Evolutionary conservation across 2,888 invertebrate species (phyloP).

Genomic region (Tetheella fluctuosa): DNA sequence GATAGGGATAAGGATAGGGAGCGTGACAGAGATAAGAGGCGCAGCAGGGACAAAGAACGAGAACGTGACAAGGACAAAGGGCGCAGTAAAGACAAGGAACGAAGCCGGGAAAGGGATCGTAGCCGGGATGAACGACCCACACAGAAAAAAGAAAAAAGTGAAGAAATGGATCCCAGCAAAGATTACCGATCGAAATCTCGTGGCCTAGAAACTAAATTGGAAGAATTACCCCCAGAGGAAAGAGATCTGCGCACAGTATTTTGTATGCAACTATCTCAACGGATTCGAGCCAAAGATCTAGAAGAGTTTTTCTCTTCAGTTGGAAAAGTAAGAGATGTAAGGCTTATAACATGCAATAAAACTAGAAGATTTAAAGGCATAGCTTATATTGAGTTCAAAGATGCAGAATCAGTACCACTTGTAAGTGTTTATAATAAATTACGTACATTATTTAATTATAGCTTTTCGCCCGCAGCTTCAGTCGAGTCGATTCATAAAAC

Average conservation of each 20-base stretch:
- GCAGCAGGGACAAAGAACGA: conserved; percentile 60
- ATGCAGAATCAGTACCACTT: conserved; percentile 98
- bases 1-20: conserved; percentile 54
- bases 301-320: conserved; percentile 99
- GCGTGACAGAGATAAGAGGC: conserved; percentile 60
- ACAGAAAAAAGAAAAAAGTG: conserved; percentile 63
- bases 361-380: conserved; percentile 99
- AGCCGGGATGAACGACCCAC: conserved; percentile 52
- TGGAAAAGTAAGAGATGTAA: conserved; percentile 98
- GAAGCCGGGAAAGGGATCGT: conserved; percentile 59
- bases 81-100: conserved; percentile 67
- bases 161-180: conserved; percentile 60
- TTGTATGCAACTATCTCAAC: conserved; percentile 98
- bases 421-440: conserved; percentile 76
- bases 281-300: conserved; percentile 96
- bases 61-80: conserved; percentile 38
- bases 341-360: conserved; percentile 99
- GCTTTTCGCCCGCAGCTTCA: no score
- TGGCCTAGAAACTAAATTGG: conserved; percentile 84
- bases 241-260: conserved; percentile 99
- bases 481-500: no score
- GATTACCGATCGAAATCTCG: conserved; percentile 77
- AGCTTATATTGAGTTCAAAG: conserved; percentile 99
- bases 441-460: not conserved
- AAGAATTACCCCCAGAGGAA: conserved; percentile 97